phyloP scores from a whole-genome alignment of 2,113 vertebrate genomes.

The Notarius lentiginosus region DNA sequence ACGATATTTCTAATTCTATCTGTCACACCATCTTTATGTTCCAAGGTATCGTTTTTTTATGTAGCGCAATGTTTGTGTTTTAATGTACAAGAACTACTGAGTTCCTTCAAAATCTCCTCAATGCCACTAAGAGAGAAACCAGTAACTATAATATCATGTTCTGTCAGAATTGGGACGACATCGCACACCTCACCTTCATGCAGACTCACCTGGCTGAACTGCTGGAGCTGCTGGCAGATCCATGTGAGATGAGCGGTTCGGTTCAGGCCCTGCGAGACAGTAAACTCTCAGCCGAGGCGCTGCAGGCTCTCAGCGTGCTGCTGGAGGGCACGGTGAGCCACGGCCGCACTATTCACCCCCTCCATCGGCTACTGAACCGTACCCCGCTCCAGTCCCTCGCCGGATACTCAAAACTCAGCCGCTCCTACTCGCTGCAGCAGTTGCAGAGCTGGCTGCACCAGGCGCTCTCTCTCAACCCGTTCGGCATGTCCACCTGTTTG shows the following conservation, averaged over 20 bases:
- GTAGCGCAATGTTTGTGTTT: neutral
- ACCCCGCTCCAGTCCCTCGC: conserved; percentile 73
- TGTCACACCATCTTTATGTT: neutral
- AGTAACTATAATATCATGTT: neutral
- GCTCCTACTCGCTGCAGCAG: conserved; percentile 77
- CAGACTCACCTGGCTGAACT: conserved; percentile 82
- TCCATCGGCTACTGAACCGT: conserved; percentile 83
- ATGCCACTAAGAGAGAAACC: neutral
- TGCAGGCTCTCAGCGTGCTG: conserved; percentile 82
- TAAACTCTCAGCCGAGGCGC: conserved; percentile 76
- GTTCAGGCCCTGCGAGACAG: conserved; percentile 73
- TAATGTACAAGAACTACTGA: neutral
- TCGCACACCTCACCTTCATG: conserved; percentile 84
- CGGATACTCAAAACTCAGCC: conserved; percentile 76
- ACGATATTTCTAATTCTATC: neutral
- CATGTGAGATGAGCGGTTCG: conserved; percentile 79
- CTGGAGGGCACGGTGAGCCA: conserved; percentile 80
- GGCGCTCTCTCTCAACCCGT: conserved; percentile 79
- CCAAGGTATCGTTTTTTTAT: neutral
- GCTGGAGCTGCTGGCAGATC: conserved; percentile 87
- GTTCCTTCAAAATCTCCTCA: neutral
- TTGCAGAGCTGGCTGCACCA: conserved; percentile 82
- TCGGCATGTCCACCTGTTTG: conserved; percentile 84
- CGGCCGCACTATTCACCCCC: conserved; percentile 66
- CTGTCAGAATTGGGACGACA: conserved; percentile 91